phyloP scores from a whole-genome alignment of 2,797 vertebrate genomes.

The Eidolon dupreanum region DNA sequence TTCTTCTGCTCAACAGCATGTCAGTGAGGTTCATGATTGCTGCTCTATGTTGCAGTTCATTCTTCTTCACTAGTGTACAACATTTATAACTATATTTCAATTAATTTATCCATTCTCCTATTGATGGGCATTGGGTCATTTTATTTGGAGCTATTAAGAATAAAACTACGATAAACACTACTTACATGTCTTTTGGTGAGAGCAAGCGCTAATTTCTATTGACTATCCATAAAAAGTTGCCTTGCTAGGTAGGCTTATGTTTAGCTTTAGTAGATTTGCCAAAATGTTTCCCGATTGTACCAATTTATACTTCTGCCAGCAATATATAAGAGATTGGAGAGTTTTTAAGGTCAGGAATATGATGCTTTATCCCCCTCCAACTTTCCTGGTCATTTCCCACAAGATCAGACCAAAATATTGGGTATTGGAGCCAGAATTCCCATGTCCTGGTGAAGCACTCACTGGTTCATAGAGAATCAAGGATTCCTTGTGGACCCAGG shows the following conservation, averaged over 20 bases:
- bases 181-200: not conserved
- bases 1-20: not conserved
- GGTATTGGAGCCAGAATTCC: not conserved
- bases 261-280: not conserved
- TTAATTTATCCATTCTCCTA: not conserved
- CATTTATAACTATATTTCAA: not conserved
- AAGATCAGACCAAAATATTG: not conserved
- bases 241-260: not conserved
- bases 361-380: not conserved
- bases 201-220: not conserved
- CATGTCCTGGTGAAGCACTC: not conserved
- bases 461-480: not conserved
- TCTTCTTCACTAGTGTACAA: not conserved
- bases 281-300: not conserved
- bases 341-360: not conserved
- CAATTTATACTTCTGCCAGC: not conserved
- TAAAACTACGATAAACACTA: not conserved
- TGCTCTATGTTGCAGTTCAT: not conserved
- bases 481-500: not conserved
- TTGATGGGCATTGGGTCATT: not conserved
- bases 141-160: not conserved
- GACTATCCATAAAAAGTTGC: not conserved
- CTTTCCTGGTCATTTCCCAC: not conserved
- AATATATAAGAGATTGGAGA: not conserved
- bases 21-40: accelerated